Evolutionary conservation across 1,140 invertebrate genomes (phyloP).

Genomic region (Oryzaephilus surinamensis): DNA sequence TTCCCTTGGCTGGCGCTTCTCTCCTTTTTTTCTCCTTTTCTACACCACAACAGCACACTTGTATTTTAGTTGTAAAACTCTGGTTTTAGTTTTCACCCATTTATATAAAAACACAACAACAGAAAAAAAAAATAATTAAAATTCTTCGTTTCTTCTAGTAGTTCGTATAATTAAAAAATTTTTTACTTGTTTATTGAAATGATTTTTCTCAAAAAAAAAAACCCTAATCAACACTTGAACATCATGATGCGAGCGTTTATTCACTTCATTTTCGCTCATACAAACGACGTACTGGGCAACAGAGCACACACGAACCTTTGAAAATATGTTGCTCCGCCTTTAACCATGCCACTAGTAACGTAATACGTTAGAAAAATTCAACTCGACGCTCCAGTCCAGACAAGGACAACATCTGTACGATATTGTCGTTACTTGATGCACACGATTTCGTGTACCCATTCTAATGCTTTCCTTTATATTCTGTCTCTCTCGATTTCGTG

Average conservation of each 20-base stretch:
- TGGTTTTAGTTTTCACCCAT: too few species aligned
- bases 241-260: neutral
- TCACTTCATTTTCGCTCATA: slow-evolving; percentile 30
- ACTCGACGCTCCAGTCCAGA: slow-evolving; percentile 10
- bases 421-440: slow-evolving; percentile 13
- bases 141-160: neutral
- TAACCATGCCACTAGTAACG: slow-evolving; percentile 13
- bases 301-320: slow-evolving; percentile 17
- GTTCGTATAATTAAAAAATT: too few species aligned
- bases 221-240: neutral
- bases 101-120: slow-evolving; percentile 1
- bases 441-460: slow-evolving; percentile 30
- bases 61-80: too few species aligned
- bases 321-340: slow-evolving; percentile 29
- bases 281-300: slow-evolving; percentile 31
- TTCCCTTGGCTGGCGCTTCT: too few species aligned
- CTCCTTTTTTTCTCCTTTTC: too few species aligned
- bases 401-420: slow-evolving; percentile 10
- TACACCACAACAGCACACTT: too few species aligned
- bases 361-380: slow-evolving; percentile 12
- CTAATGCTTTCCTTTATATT: slow-evolving; percentile 32
- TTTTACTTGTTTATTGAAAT: too few species aligned
- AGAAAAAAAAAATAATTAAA: neutral
- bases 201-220: too few species aligned
- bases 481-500: too few species aligned